Conservation (phyloP, 2,797 vertebrate species). For the Paguma larvata region DNA sequence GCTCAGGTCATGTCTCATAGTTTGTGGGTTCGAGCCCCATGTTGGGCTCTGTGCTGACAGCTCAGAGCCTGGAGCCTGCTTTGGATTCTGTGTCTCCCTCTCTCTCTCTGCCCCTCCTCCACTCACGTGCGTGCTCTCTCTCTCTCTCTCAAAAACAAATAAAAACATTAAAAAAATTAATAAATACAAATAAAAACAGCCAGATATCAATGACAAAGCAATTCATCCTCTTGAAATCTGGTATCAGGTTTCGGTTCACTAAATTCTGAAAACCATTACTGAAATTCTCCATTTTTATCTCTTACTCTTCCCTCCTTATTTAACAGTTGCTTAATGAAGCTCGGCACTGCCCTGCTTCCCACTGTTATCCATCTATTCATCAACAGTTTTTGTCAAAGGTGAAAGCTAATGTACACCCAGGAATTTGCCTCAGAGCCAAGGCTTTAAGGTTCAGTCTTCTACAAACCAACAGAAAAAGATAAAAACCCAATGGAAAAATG, state of each 20-base stretch:
- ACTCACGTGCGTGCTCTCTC: no score
- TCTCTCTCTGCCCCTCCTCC: no score
- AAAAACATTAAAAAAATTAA: no score
- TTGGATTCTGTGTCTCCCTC: no score
- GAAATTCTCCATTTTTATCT: conserved; percentile 11
- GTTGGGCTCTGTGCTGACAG: no score
- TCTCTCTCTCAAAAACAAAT: no score
- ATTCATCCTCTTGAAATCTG: conserved; percentile 12
- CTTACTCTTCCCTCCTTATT: not conserved
- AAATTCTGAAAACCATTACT: not conserved
- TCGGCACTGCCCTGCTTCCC: not conserved
- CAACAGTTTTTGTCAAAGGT: not conserved
- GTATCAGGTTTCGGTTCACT: not conserved
- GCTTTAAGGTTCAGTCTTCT: not conserved
- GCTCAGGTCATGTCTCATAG: no score
- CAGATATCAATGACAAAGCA: not conserved
- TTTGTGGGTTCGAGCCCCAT: no score
- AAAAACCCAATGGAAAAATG: not conserved
- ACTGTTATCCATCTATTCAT: not conserved
- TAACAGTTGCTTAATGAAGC: not conserved
- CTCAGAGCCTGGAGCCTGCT: no score
- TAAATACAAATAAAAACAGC: not conserved
- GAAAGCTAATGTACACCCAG: not conserved
- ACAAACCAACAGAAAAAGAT: not conserved
- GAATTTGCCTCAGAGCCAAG: not conserved